Evolutionary conservation across 2,888 invertebrate genomes (phyloP), one percentile per base, ranked within the genome.

Genomic region (Lepidochitona cinerea): DNA sequence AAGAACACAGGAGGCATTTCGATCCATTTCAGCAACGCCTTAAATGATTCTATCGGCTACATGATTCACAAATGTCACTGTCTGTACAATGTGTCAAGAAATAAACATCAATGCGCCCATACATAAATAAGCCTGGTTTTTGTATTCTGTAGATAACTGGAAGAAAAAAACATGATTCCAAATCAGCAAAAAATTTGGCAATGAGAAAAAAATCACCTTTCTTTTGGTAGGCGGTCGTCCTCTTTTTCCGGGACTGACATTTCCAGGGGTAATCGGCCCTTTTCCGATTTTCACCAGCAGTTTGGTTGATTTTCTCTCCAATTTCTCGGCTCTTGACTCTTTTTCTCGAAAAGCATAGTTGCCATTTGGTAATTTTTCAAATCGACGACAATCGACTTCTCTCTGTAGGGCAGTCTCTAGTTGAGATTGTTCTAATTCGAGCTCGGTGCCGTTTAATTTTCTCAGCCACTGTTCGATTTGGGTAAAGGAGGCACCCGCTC

Each of bases 381-480:
- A 88, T 80, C 94, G 94, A 2, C 95, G 94, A 53, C 93, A 93
- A 64, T 93, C 92, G 9, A 95, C 92, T 89, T 95, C 95, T 84
- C 94, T 94, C 76, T 94, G 93, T 9, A 95, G 29, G 29, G 70
- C 66, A 36, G 66, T 66, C 49, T 33, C 18, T n/a, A 68, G 68
- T 41, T 52, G 52, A 14, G 52, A 18, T 52, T 41, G 32, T 41
- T 41, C 68, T 33, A 52, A 59, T 14, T 29, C 32, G 26, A 59
- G 14, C 29, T 59, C 59, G 1, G 29, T 32, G 12, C 59, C 59
- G 29, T 59, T 59, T 32, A 59, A 4, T 26, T 59, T 32, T 3
- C 23, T 14, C 32, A 59, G 59, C 59, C 59, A 59, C 2, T 59
- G 18, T 26, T 59, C 59, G 32, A 59, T 59, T 14, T 59, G 29